Evolutionary conservation across 2,797 vertebrate species (phyloP), one percentile per base, ranked within the genome.

Genomic region (Pelodytes ibericus): DNA sequence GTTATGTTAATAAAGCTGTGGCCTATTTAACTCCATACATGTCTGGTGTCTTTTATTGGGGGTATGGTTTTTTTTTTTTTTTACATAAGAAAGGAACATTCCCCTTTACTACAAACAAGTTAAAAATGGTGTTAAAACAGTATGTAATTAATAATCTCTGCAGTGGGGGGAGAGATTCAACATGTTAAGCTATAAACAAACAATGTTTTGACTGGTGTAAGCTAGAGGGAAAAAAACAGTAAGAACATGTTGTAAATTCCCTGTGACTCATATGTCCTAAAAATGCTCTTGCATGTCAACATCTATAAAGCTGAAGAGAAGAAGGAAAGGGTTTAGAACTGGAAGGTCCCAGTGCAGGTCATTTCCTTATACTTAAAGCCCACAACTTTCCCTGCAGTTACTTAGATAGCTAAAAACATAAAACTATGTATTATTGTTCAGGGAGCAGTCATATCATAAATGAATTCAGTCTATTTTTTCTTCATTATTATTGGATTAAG

Each of bases 251-350:
- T 49, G 9, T 15, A 74, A 29, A 62, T 41, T 47, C 25, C 59
- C 33, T 66, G 20, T 66, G 61, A 66, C 72, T 74, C 70, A 62
- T 60, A 10, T 74, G 30, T 58, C 11, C 33, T 56, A 58, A 57
- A 74, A 26, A 27, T 8, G 33, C 8, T 51, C 27, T 44, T 47
- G 13, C 20, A 24, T 59, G 53, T 66, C 72, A 74, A 59, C 44
- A 47, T 59, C 51, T 67, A 59, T 74, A 58, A 24, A 66, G 62
- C 6, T 66, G 13, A 74, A 67, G 33, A 59, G 13, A 65, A 58
- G 51, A 66, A 59, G 29, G 2, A 22, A 58, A 67, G 41, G 27
- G 39, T 9, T 63, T 74, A 56, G 24, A 65, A 44, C 30, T 41
- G 49, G 16, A 59, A 41, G 30, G 62, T 73, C 51, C 62, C 44